A percentile compares a stretch with the other conserved stretches of the same genome.
phyloP scores from a whole-genome alignment of 2,888 invertebrate species.

The Mechanitis messenoides region DNA sequence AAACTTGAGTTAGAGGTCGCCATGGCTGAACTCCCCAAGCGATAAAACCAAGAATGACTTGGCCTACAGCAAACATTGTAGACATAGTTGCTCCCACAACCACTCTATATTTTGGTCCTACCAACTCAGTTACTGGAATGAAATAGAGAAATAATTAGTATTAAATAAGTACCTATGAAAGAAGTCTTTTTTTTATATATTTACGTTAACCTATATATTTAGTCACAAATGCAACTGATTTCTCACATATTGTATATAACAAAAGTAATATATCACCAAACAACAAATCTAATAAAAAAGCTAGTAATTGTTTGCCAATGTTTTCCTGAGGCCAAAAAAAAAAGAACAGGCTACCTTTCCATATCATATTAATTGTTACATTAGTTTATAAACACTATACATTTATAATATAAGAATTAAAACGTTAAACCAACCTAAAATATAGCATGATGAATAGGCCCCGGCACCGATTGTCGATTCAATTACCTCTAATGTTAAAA shows the following conservation, averaged over 20 bases:
- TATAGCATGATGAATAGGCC: constrained; percentile 83
- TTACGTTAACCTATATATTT: too few species aligned
- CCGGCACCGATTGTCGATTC: constrained; percentile 83
- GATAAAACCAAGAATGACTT: constrained; percentile 81
- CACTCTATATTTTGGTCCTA: constrained; percentile 84
- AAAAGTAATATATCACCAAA: too few species aligned
- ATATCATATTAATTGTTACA: too few species aligned
- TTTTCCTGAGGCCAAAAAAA: too few species aligned
- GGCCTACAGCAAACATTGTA: constrained; percentile 84
- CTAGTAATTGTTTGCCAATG: too few species aligned
- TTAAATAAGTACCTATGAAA: constrained; percentile 14
- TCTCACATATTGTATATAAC: too few species aligned
- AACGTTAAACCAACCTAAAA: constrained; percentile 72
- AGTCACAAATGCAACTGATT: too few species aligned
- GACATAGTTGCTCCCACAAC: constrained; percentile 84
- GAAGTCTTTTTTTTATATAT: too few species aligned
- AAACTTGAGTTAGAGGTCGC: constrained; percentile 80
- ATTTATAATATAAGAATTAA: not conserved
- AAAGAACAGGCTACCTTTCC: too few species aligned
- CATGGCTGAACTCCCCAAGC: constrained; percentile 84
- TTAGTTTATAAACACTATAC: too few species aligned
- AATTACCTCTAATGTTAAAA: constrained; percentile 81
- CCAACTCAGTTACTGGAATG: constrained; percentile 82
- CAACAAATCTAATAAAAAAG: too few species aligned
- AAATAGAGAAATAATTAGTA: not conserved